Evolutionary conservation across 2,113 vertebrate genomes (phyloP).

Genomic region (Cromileptes altivelis): DNA sequence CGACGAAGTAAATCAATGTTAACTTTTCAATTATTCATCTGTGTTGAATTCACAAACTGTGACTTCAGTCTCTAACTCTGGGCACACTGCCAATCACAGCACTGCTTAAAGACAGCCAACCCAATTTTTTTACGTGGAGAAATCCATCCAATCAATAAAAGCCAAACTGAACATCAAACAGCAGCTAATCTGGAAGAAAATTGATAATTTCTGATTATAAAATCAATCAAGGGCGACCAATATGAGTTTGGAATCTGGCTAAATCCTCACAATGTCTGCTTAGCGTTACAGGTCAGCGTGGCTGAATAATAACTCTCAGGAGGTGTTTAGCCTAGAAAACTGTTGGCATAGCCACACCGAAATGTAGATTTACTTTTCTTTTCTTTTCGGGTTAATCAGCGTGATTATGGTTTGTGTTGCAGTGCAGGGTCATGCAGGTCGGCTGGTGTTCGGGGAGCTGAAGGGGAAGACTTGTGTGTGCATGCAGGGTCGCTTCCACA

Average conservation of each 20-base stretch:
- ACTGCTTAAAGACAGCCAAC: neutral
- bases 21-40: too few relatives aligned
- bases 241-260: neutral
- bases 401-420: conserved; percentile 26
- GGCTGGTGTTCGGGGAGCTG: conserved; percentile 86
- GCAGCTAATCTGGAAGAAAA: neutral
- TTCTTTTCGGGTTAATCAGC: neutral
- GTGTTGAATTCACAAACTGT: too few relatives aligned
- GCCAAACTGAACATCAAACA: neutral
- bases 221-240: neutral
- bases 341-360: neutral
- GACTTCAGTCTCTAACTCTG: too few relatives aligned
- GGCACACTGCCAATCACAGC: too few relatives aligned
- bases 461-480: conserved; percentile 87
- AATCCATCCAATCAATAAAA: too few relatives aligned
- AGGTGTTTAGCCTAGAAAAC: too few relatives aligned
- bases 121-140: neutral
- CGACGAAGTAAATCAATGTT: too few relatives aligned
- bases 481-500: conserved; percentile 90
- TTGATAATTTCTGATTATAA: neutral
- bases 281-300: neutral
- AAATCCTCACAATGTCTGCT: neutral
- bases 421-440: conserved; percentile 87
- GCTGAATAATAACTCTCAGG: too few relatives aligned
- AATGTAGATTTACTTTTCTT: neutral